These are phyloP conservation scores for Chaenocephalus aceratus DNA, from an alignment of 2,113 vertebrate genomes.

Conservation along the genomic window DNA sequence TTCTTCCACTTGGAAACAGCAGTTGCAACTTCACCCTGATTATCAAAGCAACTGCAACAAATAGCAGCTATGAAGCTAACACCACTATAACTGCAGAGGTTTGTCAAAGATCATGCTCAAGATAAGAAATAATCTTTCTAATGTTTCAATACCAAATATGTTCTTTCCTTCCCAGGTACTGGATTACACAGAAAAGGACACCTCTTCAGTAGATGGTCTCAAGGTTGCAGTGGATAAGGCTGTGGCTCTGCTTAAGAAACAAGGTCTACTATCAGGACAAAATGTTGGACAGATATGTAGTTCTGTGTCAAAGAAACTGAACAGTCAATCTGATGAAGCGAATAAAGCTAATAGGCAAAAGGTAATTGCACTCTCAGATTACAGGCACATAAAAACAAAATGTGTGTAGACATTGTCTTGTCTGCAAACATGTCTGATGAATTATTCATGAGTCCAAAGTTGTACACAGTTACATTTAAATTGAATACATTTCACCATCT, in stretches of 20 bases:
- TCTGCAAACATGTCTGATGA: no score
- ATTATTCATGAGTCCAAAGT: no score
- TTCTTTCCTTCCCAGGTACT: slow-evolving; percentile 78
- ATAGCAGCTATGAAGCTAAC: slow-evolving; percentile 49
- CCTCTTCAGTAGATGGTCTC: slow-evolving; percentile 67
- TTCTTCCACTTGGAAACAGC: slow-evolving; percentile 87
- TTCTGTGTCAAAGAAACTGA: slow-evolving; percentile 84
- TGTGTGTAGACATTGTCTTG: background rate
- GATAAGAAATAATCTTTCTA: background rate
- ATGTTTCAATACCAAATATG: background rate
- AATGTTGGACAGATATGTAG: slow-evolving; percentile 83
- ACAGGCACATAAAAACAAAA: no score
- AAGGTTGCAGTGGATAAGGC: slow-evolving; percentile 73
- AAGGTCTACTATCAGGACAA: slow-evolving; percentile 60
- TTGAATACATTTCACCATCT: no score
- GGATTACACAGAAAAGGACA: slow-evolving; percentile 27
- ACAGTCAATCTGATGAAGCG: slow-evolving; percentile 50
- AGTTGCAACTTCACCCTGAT: slow-evolving; percentile 74
- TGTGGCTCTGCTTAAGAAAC: slow-evolving; percentile 64
- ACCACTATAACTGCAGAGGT: slow-evolving; percentile 68
- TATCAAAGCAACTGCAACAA: slow-evolving; percentile 81
- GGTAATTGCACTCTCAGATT: slow-evolving; percentile 70
- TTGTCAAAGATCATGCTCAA: slow-evolving; percentile 18
- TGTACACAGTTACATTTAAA: no score
- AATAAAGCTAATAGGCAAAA: slow-evolving; percentile 61